Conservation (phyloP, 2,797 vertebrate genomes). For the Octomys mimax region DNA sequence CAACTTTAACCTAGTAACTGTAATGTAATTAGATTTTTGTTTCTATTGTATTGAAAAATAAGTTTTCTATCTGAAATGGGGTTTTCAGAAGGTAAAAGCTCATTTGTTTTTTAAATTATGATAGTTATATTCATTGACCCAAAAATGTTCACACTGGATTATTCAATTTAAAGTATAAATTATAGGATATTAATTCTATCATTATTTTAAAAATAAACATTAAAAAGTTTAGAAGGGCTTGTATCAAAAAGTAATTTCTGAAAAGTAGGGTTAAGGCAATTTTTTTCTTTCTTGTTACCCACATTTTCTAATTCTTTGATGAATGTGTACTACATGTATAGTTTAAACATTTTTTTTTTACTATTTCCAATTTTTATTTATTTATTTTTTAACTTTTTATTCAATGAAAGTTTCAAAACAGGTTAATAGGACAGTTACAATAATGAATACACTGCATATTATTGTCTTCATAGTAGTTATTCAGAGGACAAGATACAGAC, state of each 20-base stretch:
- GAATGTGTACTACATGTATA: not conserved
- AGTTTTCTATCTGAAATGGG: not conserved
- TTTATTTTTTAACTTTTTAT: too few relatives aligned
- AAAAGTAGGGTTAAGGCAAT: not conserved
- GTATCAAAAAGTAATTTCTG: not conserved
- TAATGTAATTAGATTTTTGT: not conserved
- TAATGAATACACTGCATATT: too few relatives aligned
- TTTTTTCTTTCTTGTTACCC: not conserved
- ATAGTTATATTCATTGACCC: not conserved
- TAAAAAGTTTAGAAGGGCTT: not conserved
- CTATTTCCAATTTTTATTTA: too few relatives aligned
- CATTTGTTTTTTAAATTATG: slow-evolving; percentile 1
- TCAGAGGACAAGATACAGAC: too few relatives aligned
- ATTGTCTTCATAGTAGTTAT: too few relatives aligned
- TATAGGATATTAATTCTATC: not conserved
- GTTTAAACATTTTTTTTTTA: too few relatives aligned
- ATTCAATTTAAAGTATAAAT: not conserved
- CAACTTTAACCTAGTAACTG: not conserved
- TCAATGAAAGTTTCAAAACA: too few relatives aligned
- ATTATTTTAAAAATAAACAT: not conserved
- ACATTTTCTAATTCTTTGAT: not conserved
- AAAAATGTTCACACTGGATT: not conserved
- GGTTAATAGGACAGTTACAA: too few relatives aligned
- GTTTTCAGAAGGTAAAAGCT: not conserved
- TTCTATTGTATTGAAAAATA: slow-evolving; percentile 7